Percentiles rank a stretch among this genome's conserved stretches.
Conservation (phyloP, 2,888 invertebrate genomes). For the Sipha maydis region DNA sequence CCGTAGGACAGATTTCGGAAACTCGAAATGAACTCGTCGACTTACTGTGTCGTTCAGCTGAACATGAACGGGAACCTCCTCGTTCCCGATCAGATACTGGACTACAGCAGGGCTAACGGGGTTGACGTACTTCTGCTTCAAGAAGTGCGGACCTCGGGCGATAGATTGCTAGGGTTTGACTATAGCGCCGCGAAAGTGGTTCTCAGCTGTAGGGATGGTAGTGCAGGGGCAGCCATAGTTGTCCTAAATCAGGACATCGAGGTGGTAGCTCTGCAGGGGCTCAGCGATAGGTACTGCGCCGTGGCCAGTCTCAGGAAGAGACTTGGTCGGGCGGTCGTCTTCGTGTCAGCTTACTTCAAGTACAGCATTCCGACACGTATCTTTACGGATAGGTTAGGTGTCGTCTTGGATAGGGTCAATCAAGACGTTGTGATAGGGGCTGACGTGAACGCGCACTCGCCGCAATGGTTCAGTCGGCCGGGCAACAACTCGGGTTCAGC, state of each 20-base stretch:
- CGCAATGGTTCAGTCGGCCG: neutral
- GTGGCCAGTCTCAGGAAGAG: neutral
- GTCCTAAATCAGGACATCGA: neutral
- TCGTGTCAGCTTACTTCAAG: neutral
- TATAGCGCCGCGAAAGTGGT: neutral
- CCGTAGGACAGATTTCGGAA: neutral
- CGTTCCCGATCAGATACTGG: too few species aligned
- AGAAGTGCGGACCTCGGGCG: neutral
- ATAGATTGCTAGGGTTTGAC: too few species aligned
- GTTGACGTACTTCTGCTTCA: neutral
- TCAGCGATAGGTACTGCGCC: neutral
- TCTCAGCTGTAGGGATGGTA: neutral
- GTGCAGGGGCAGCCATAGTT: neutral
- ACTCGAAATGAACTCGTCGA: neutral
- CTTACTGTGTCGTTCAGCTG: neutral
- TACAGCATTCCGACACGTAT: neutral
- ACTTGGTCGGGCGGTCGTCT: neutral
- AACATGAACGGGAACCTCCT: too few species aligned
- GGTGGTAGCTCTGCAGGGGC: neutral
- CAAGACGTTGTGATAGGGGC: neutral
- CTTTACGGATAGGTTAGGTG: too few species aligned
- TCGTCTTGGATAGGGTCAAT: too few species aligned
- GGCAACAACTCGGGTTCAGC: too few species aligned
- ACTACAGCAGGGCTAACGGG: too few species aligned
- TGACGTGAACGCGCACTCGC: neutral